phyloP scores from a whole-genome alignment of 2,888 invertebrate species.

The Blera fallax region DNA sequence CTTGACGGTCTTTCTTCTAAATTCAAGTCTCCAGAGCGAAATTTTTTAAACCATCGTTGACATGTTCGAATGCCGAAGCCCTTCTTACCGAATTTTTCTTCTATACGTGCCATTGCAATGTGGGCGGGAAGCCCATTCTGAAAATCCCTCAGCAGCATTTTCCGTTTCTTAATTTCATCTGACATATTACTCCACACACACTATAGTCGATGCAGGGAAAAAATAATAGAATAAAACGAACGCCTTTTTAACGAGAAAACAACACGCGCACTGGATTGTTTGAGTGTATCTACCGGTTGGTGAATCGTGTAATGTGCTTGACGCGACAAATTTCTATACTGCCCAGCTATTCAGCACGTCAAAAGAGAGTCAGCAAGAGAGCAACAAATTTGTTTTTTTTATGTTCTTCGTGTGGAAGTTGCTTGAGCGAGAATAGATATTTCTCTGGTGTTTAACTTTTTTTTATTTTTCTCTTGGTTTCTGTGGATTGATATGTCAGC shows the following conservation, averaged over 20 bases:
- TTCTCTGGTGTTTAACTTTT: neutral
- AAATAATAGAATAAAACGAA: neutral
- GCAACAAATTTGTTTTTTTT: neutral
- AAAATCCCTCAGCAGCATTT: constrained; percentile 19
- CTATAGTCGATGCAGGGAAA: neutral
- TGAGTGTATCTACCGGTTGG: constrained; percentile 13
- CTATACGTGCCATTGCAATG: neutral
- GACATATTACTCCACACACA: constrained; percentile 1
- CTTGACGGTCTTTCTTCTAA: neutral
- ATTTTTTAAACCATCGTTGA: constrained; percentile 48
- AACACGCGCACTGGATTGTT: constrained; percentile 22
- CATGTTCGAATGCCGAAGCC: constrained; percentile 15
- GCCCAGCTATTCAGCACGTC: constrained; percentile 59
- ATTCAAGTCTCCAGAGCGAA: constrained; percentile 21
- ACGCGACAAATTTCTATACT: neutral
- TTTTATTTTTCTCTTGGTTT: neutral
- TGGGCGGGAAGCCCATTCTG: neutral
- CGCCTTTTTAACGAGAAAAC: neutral
- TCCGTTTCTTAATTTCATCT: constrained; percentile 27
- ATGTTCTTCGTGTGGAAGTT: neutral
- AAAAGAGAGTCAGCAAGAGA: constrained; percentile 46
- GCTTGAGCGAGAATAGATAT: neutral
- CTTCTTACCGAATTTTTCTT: neutral
- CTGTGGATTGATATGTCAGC: neutral
- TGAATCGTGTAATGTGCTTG: constrained; percentile 24